phyloP scores from a whole-genome alignment of 2,888 invertebrate species.

The Microctonus hyperodae region DNA sequence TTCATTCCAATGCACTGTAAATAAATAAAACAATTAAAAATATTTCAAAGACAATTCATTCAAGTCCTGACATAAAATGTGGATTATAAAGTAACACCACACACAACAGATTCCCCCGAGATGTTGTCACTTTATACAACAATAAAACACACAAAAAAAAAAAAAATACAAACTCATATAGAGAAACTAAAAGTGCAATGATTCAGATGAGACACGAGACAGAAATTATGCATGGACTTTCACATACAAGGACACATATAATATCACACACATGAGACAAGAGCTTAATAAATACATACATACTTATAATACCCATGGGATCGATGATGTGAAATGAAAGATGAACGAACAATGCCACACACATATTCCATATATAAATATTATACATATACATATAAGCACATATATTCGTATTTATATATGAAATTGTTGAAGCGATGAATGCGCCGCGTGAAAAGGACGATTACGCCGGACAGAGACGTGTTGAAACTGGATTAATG shows the following conservation, averaged over 20 bases:
- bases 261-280: constrained; percentile 8
- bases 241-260: constrained; percentile 5
- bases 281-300: too few relatives aligned
- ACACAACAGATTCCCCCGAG: background rate
- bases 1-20: too few relatives aligned
- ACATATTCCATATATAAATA: background rate
- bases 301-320: constrained; percentile 26
- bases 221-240: constrained; percentile 22
- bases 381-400: constrained; percentile 4
- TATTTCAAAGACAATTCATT: background rate
- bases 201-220: constrained; percentile 1
- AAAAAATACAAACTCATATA: background rate
- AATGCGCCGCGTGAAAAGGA: constrained; percentile 23
- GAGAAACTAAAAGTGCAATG: background rate
- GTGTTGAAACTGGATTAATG: constrained; percentile 29
- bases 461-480: constrained; percentile 11
- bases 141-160: background rate
- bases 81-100: background rate
- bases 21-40: background rate
- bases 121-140: background rate
- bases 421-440: constrained; percentile 12
- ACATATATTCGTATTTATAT: constrained; percentile 9
- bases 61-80: background rate
- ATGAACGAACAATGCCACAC: constrained; percentile 14
- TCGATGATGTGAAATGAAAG: constrained; percentile 28